A percentile compares a stretch with the other conserved stretches of the same genome.
These are phyloP conservation scores for Heliornis fulica DNA, from an alignment of 2,113 vertebrate species.

Conservation along the genomic window DNA sequence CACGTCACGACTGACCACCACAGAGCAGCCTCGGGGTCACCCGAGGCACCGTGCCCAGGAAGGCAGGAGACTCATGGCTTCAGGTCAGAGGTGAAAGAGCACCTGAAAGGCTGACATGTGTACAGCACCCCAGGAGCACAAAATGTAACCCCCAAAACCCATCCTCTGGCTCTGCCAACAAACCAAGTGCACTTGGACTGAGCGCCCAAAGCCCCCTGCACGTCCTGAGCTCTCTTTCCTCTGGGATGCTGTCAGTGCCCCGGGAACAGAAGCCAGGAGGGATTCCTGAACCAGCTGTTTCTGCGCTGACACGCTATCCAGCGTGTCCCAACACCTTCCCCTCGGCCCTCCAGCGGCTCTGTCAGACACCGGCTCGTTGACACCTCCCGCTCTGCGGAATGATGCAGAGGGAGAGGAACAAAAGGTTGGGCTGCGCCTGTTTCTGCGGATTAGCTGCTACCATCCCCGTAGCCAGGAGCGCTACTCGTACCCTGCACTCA, in stretches of 20 bases:
- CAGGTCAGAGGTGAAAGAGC: background rate
- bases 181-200: background rate
- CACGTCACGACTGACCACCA: accelerated
- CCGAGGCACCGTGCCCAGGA: background rate
- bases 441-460: slow-evolving; percentile 35
- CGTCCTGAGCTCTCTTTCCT: background rate
- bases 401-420: background rate
- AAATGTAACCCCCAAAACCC: too few relatives aligned
- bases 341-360: background rate
- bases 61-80: background rate
- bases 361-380: background rate
- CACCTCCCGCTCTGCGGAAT: background rate
- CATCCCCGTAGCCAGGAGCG: background rate
- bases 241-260: background rate
- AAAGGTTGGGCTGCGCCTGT: background rate
- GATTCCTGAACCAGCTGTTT: background rate
- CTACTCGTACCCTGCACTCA: background rate
- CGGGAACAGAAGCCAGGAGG: background rate
- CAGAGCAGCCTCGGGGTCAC: background rate
- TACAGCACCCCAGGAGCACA: background rate
- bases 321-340: slow-evolving; percentile 47
- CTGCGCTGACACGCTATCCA: background rate
- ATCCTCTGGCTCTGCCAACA: background rate
- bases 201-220: background rate
- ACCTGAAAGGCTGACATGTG: background rate